Base-by-base conservation (phyloP, 2,888 invertebrate genomes). In the Lepetodrilus schrolli region DNA sequence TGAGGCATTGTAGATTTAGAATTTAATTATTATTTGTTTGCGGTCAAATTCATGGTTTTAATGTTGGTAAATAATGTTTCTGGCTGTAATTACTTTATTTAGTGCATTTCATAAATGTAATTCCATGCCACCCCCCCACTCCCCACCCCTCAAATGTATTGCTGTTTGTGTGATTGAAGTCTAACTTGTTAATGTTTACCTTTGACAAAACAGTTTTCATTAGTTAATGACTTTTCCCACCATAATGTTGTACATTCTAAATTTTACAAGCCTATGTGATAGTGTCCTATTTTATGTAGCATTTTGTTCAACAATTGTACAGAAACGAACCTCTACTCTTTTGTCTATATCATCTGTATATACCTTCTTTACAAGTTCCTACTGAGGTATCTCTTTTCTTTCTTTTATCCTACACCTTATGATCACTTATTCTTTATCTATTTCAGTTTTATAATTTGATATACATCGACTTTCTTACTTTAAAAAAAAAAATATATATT, bases 221-320 rank as follows among this genome's bases (percentile, higher is more conserved):
- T n/a, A n/a, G 43, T 43, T 17, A 43, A 13, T 17, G 43, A 43
- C 4, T 43, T 13, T 43, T 43, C 43, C 7, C 17, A 17, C 17
- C 43, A 43, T 43, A 17, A 17, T 43, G n/a, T 43, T 43, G 43
- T 58, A 26, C 17, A 58, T 58, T 58, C 17, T 58, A 23, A 26
- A 30, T 17, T 58, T 30, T 10, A 30, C 58, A 26, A 58, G 58
- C 58, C 58, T 58, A 30, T 58, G 58, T 58, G 58, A 58, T 58
- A 58, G 48, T 48, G 21, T 20, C 17, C 26, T 58, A n/a, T 51
- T 26, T 21, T 30, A 30, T 58, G 13, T 58, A 58, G 58, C 58
- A 58, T 58, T 58, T 58, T 30, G 30, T 8, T 43, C 30, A n/a
- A 58, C 23, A 23, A 21, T 17, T 51, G 51, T 51, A 51, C 51